phyloP scores from a whole-genome alignment of 2,888 invertebrate genomes.

The Philonicus albiceps region DNA sequence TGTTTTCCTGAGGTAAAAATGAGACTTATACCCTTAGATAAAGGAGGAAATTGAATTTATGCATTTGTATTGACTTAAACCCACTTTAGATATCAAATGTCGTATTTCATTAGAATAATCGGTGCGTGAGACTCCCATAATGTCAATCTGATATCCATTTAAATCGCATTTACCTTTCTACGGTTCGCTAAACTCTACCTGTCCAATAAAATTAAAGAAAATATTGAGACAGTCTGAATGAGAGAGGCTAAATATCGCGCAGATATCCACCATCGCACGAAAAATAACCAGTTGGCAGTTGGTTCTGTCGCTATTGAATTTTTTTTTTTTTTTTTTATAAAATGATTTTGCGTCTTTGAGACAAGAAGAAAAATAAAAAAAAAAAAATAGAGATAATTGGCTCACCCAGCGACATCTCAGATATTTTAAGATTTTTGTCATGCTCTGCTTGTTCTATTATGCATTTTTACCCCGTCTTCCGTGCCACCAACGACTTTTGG shows the following conservation, averaged over 20 bases:
- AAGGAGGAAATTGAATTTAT: background rate
- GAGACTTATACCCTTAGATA: too few species aligned
- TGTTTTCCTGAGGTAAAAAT: background rate
- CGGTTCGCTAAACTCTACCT: slow-evolving; percentile 18
- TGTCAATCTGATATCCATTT: slow-evolving; percentile 12
- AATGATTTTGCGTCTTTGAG: background rate
- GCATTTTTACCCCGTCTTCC: background rate
- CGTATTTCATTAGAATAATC: background rate
- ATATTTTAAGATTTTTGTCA: background rate
- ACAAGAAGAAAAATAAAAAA: too few species aligned
- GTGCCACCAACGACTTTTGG: background rate
- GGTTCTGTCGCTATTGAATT: background rate
- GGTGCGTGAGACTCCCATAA: background rate
- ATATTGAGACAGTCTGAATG: background rate
- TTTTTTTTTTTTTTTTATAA: background rate
- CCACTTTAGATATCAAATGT: background rate
- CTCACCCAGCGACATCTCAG: background rate
- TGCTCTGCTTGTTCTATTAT: background rate
- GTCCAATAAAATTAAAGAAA: slow-evolving; percentile 25
- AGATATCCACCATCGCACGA: background rate
- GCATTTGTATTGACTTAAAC: background rate
- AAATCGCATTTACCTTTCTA: slow-evolving; percentile 1
- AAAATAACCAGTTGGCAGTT: background rate
- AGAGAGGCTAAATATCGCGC: background rate
- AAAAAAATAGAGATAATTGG: background rate